Percentiles rank a stretch among this genome's conserved stretches.
These are phyloP conservation scores for Caenorhabditis sp. DNA, from an alignment of 2,888 invertebrate species.

Conservation along the genomic window DNA sequence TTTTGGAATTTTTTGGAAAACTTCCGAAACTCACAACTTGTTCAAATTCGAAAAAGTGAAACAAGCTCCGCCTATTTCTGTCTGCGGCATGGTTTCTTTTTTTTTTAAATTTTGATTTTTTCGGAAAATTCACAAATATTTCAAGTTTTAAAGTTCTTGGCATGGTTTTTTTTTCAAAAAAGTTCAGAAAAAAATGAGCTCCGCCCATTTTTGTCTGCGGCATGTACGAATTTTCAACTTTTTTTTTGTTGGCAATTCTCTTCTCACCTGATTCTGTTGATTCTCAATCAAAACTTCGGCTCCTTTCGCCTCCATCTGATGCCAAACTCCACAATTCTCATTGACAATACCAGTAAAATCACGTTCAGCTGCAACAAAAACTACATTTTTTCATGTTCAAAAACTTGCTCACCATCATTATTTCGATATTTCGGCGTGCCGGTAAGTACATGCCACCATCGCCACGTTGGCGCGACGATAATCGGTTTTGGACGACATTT, in stretches of 20 bases:
- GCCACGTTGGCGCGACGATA: conserved; percentile 37
- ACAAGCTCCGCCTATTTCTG: no score
- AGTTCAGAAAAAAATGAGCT: no score
- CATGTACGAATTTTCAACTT: background rate
- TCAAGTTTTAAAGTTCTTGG: no score
- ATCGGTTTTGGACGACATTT: conserved; percentile 49
- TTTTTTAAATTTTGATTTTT: no score
- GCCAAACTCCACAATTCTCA: background rate
- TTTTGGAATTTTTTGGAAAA: no score
- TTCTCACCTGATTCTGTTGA: background rate
- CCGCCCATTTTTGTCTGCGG: no score
- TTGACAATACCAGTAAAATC: conserved; percentile 1
- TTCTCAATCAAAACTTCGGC: background rate
- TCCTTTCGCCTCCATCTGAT: background rate
- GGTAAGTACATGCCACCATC: conserved; percentile 59
- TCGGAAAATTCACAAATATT: no score
- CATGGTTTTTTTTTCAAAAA: no score
- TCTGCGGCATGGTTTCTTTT: no score
- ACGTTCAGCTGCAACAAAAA: background rate
- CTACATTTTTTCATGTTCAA: no score
- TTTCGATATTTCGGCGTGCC: conserved; percentile 47
- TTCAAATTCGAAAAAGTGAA: no score
- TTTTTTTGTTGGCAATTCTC: background rate
- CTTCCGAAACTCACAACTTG: no score
- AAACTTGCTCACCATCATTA: conserved; percentile 14